Evolutionary conservation across 1,140 invertebrate species (phyloP).

Genomic region (Solen grandis): DNA sequence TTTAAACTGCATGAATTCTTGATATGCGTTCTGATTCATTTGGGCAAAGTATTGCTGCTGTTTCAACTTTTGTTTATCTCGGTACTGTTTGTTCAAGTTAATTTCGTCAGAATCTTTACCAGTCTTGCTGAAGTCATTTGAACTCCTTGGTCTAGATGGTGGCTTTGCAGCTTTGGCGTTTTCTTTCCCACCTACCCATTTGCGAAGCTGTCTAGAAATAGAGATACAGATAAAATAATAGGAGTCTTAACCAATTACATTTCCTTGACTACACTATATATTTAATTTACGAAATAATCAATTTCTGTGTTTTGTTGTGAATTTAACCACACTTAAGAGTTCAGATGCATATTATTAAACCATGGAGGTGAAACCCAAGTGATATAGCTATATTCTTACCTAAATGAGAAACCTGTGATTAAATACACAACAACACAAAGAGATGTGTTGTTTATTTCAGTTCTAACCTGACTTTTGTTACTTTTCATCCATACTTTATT

Average conservation of each 20-base stretch:
- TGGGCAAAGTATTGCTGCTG: conserved; percentile 66
- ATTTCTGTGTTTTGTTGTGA: too few species aligned
- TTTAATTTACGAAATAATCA: conserved; percentile 14
- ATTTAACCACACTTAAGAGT: too few species aligned
- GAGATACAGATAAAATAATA: too few species aligned
- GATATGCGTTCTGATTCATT: conserved; percentile 62
- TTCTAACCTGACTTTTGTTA: too few species aligned
- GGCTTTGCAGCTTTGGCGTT: neutral
- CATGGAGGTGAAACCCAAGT: too few species aligned
- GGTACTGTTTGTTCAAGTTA: conserved; percentile 13
- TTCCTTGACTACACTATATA: conserved; percentile 4
- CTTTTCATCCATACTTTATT: too few species aligned
- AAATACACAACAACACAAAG: too few species aligned
- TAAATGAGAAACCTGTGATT: too few species aligned
- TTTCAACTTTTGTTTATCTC: conserved; percentile 60
- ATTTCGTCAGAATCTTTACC: conserved; percentile 26
- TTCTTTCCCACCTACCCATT: conserved; percentile 18
- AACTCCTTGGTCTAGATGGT: conserved; percentile 9
- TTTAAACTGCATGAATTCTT: conserved; percentile 62
- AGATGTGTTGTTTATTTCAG: too few species aligned
- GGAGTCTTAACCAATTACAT: too few species aligned
- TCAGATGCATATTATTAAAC: too few species aligned
- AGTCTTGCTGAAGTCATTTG: neutral
- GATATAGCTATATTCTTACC: too few species aligned
- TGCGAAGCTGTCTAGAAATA: conserved; percentile 28